Base-by-base conservation (phyloP, 1,140 invertebrate species). In the Asbolus verrucosus region DNA sequence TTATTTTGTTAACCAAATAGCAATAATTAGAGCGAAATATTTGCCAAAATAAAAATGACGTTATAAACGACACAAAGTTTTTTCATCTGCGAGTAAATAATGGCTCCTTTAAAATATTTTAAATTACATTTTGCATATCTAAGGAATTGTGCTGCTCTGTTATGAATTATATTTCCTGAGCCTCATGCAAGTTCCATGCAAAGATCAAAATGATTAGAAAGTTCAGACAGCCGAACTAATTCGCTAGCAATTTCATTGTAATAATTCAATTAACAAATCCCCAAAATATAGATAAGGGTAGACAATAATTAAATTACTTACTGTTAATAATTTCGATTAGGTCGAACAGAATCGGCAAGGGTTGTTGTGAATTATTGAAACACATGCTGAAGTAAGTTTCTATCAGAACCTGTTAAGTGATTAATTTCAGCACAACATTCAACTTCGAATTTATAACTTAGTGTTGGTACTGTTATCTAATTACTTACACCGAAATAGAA, bases 341-440 rank as follows among this genome's bases (percentile, higher is more conserved):
- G 46, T 54, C 19, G 46, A 54, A 54, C 11, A 24, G 46, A 54
- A 27, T 54, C 46, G 27, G 18, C 21, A 46, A 54, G 46, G 46
- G 46, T 13, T 54, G 46, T 54, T 54, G 46, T 54, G 46, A 54
- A 54, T 54, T 54, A 54, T 54, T 54, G 46, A 54, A 54, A 54
- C 46, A 54, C 21, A 54, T 27, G 46, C 21, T 54, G 21, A 54
- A 54, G 46, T 54, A 27, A 54, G 46, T 54, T 50, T 14, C 46
- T 30, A 54, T 54, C 46, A 54, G 21, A 54, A 54, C 6, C 46
- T n/a, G 46, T 54, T 54, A 54, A 54, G 46, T 54, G 46, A 54
- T 54, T 54, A 54, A 54, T 54, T 54, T 27, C 21, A 27, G 11
- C 46, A 11, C 5, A 43, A 14, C 39, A 43, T 14, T 43, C 15